Conservation (phyloP, 92 coral and sea anemone species). For the Muricea muricata region DNA sequence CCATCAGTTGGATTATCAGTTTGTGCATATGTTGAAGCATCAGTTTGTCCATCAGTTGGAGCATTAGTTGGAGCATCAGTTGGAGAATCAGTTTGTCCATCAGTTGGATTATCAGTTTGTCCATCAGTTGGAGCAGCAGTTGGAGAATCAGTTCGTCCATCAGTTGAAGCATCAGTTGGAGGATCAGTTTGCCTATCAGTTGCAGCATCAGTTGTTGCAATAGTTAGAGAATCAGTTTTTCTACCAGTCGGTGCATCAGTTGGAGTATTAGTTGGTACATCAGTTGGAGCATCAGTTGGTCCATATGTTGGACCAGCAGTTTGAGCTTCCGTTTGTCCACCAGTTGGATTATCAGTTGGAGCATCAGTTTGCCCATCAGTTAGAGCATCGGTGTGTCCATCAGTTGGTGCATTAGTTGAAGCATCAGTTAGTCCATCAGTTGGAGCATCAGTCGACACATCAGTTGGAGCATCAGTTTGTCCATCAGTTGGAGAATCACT, state of each 20-base stretch:
- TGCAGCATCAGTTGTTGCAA: conserved; percentile 5
- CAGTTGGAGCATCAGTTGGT: conserved; percentile 33
- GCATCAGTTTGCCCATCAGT: conserved; percentile 22
- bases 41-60: not conserved
- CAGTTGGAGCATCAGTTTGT: not conserved
- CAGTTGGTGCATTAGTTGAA: conserved; percentile 1
- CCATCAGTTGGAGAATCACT: not conserved
- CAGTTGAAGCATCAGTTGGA: not conserved
- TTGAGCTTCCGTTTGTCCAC: conserved; percentile 13
- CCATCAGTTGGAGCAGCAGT: conserved; percentile 21
- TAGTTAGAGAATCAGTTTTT: conserved; percentile 15
- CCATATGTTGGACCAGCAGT: not conserved
- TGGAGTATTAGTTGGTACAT: conserved; percentile 19
- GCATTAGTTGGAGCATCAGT: conserved; percentile 5
- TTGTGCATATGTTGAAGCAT: not conserved
- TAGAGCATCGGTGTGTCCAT: not conserved
- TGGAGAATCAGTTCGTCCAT: conserved; percentile 8
- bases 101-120: not conserved
- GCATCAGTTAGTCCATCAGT: conserved; percentile 2
- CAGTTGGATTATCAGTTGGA: conserved; percentile 11
- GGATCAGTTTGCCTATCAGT: not conserved
- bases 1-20: not conserved
- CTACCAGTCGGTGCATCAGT: conserved; percentile 17
- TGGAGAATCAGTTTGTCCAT: not conserved
- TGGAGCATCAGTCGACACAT: not conserved